Evolutionary conservation across 1,140 invertebrate species (phyloP).

Genomic region (Cephus cinctus): DNA sequence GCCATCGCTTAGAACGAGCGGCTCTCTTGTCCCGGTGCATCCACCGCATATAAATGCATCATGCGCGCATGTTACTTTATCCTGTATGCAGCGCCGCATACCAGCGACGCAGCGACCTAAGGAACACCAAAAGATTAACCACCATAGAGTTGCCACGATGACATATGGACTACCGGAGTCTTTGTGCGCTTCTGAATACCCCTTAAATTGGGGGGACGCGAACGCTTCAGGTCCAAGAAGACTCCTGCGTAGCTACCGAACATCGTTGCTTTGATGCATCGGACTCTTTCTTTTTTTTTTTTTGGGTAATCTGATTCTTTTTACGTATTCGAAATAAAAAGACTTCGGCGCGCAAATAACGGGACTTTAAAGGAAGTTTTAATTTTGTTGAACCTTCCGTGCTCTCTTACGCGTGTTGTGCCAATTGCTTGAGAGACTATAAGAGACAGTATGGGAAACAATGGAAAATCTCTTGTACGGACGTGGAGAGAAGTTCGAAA

Average conservation of each 20-base stretch:
- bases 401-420: too few species aligned
- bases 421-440: too few species aligned
- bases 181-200: constrained; percentile 51
- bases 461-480: background rate
- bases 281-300: constrained; percentile 8
- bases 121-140: constrained; percentile 15
- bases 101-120: constrained; percentile 10
- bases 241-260: constrained; percentile 35
- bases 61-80: background rate
- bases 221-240: too few species aligned
- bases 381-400: too few species aligned
- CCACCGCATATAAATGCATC: background rate
- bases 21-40: constrained; percentile 14
- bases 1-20: constrained; percentile 30
- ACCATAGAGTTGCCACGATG: constrained; percentile 40
- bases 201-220: constrained; percentile 49
- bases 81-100: background rate
- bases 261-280: constrained; percentile 33
- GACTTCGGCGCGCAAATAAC: too few species aligned
- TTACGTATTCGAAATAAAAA: too few species aligned
- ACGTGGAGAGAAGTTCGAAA: background rate
- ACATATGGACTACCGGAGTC: constrained; percentile 46
- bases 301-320: background rate
- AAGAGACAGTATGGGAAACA: background rate
- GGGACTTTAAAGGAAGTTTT: too few species aligned